These are phyloP conservation scores for Palloptera scutellata DNA, from an alignment of 2,888 invertebrate species.

Conservation along the genomic window DNA sequence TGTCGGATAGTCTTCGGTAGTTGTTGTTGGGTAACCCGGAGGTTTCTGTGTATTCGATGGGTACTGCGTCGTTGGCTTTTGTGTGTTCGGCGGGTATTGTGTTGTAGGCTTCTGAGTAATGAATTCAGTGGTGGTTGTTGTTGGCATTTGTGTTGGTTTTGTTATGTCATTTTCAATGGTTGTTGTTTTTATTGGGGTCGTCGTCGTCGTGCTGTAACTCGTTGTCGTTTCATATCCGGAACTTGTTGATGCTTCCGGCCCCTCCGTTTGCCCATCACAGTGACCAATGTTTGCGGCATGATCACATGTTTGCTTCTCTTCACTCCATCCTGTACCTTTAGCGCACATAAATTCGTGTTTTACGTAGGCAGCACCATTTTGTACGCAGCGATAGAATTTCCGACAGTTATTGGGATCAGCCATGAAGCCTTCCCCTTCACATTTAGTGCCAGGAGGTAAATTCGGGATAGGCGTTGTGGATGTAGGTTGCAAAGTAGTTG, in stretches of 20 bases:
- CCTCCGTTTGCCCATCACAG: constrained; percentile 49
- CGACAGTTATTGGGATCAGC: constrained; percentile 69
- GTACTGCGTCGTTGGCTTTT: constrained; percentile 29
- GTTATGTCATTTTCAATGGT: constrained; percentile 45
- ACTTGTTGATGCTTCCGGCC: constrained; percentile 35
- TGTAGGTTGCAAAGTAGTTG: constrained; percentile 46
- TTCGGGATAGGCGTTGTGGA: constrained; percentile 50
- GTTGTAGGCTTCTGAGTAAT: constrained; percentile 26
- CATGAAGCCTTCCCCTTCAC: constrained; percentile 71
- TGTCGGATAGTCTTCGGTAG: constrained; percentile 36
- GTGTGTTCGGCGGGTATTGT: constrained; percentile 24
- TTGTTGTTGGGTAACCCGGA: constrained; percentile 9
- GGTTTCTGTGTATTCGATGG: constrained; percentile 29
- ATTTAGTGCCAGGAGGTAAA: constrained; percentile 61
- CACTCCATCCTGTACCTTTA: constrained; percentile 75
- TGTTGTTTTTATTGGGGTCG: constrained; percentile 34
- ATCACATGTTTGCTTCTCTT: constrained; percentile 69
- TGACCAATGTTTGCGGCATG: constrained; percentile 62
- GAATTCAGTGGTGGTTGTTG: constrained; percentile 35
- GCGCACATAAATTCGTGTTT: constrained; percentile 70
- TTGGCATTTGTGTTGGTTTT: constrained; percentile 34
- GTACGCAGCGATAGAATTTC: constrained; percentile 70
- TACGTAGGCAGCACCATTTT: constrained; percentile 62
- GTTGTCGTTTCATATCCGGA: constrained; percentile 21
- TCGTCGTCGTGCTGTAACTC: constrained; percentile 12